A percentile compares a stretch with the other conserved stretches of the same genome.
These are phyloP conservation scores for Trididemnum clinides DNA, from an alignment of 23 tunicate species.

Conservation along the genomic window DNA sequence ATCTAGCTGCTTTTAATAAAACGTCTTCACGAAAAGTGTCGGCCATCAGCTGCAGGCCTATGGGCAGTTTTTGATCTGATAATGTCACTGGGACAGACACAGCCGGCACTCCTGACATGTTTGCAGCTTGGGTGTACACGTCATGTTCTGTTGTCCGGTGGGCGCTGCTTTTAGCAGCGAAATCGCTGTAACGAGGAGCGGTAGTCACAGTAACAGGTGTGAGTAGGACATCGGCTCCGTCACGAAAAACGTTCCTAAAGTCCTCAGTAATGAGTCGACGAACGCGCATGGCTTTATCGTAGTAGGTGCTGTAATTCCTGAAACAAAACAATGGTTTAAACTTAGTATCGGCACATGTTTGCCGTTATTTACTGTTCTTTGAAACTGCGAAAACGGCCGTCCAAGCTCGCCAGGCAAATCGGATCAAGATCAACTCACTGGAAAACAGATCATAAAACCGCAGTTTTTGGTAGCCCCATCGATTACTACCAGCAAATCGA, in stretches of 20 bases:
- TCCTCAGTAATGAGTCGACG: slow-evolving; percentile 74
- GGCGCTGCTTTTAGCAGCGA: slow-evolving; percentile 38
- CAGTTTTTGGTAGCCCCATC: too few species aligned
- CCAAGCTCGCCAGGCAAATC: too few species aligned
- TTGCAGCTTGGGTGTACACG: slow-evolving; percentile 59
- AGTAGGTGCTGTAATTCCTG: slow-evolving; percentile 63
- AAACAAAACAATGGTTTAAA: slow-evolving; percentile 16
- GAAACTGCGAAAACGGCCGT: too few species aligned
- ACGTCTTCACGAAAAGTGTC: slow-evolving; percentile 38
- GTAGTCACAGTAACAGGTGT: slow-evolving; percentile 59
- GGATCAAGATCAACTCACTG: too few species aligned
- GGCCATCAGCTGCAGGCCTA: slow-evolving; percentile 67
- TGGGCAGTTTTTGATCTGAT: slow-evolving; percentile 43
- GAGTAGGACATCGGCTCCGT: slow-evolving; percentile 67
- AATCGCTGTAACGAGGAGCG: slow-evolving; percentile 59
- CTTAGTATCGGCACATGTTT: too few species aligned
- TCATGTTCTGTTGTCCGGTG: slow-evolving; percentile 59
- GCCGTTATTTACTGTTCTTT: too few species aligned
- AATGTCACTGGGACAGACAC: slow-evolving; percentile 52
- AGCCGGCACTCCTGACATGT: slow-evolving; percentile 84
- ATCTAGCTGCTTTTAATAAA: slow-evolving; percentile 57
- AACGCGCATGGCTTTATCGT: slow-evolving; percentile 65
- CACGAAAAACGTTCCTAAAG: slow-evolving; percentile 48
- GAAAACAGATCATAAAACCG: too few species aligned
- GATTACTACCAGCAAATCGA: too few species aligned